Evolutionary conservation across 2,113 vertebrate genomes (phyloP).

Genomic region (Elaphurus davidianus): DNA sequence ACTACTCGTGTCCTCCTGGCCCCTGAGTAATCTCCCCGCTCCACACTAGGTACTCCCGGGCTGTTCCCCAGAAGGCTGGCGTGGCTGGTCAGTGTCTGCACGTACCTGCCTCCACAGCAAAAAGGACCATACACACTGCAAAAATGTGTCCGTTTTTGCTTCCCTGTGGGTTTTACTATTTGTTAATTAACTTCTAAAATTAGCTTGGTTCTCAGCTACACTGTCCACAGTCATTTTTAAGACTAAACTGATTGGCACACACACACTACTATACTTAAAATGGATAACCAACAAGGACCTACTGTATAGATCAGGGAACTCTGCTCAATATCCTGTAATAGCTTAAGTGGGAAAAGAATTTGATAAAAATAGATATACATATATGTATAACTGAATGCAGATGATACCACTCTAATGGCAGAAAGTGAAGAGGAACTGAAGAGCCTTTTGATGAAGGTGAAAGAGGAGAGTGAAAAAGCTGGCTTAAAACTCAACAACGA

Average conservation of each 20-base stretch:
- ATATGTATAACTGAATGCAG: background rate
- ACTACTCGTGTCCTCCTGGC: fast-evolving
- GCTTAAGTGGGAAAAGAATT: background rate
- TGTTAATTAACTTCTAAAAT: background rate
- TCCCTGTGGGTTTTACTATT: background rate
- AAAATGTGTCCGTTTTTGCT: background rate
- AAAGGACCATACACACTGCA: background rate
- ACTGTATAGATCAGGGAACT: background rate
- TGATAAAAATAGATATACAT: background rate
- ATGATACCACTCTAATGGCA: background rate
- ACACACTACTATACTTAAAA: background rate
- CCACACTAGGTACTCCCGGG: background rate
- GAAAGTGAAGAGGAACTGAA: background rate
- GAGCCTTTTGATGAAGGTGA: background rate
- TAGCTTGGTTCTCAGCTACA: background rate
- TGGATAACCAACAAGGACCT: background rate
- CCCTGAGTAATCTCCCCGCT: background rate
- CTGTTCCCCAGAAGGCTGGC: background rate
- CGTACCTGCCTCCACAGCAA: background rate
- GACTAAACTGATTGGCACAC: background rate
- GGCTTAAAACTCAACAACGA: background rate
- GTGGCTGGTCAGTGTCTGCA: background rate
- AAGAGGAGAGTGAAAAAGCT: background rate
- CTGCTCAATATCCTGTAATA: background rate
- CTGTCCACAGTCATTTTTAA: background rate